A percentile compares a stretch with the other conserved stretches of the same genome.
These are phyloP conservation scores for Ips typographus DNA, from an alignment of 1,140 invertebrate species.

Conservation along the genomic window DNA sequence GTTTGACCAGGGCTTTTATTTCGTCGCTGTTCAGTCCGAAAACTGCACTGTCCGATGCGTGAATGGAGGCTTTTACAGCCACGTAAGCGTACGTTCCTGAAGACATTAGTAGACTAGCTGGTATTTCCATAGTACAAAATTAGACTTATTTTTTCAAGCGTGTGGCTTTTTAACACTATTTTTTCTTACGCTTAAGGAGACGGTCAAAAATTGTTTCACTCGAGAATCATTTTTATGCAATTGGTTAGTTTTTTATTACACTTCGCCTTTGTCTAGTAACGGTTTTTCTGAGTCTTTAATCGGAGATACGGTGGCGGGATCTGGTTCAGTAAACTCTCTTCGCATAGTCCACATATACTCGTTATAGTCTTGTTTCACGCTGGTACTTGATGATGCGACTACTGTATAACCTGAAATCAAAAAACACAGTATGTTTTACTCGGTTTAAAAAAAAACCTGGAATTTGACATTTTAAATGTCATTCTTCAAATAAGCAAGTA, in stretches of 20 bases:
- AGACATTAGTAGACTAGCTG: constrained; percentile 49
- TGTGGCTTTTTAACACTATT: constrained; percentile 19
- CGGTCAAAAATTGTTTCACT: background rate
- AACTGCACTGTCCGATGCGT: constrained; percentile 68
- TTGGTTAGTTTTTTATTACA: constrained; percentile 3
- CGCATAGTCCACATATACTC: constrained; percentile 91
- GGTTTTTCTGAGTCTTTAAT: constrained; percentile 31
- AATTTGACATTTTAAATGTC: background rate
- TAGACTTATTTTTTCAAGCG: background rate
- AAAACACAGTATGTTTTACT: background rate
- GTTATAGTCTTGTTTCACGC: constrained; percentile 83
- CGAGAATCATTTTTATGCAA: background rate
- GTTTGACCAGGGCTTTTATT: constrained; percentile 63
- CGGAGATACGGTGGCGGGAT: constrained; percentile 53
- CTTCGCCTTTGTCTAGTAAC: constrained; percentile 29
- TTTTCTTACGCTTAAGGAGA: background rate
- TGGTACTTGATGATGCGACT: constrained; percentile 79
- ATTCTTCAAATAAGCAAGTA: background rate
- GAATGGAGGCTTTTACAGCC: constrained; percentile 75
- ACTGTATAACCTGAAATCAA: constrained; percentile 69
- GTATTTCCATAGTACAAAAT: constrained; percentile 46
- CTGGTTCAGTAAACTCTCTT: constrained; percentile 81
- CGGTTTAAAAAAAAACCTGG: background rate
- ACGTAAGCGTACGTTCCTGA: constrained; percentile 65
- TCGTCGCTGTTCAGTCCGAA: constrained; percentile 73